These are phyloP conservation scores for Clinocottus analis DNA, from an alignment of 2,113 vertebrate genomes.

Conservation along the genomic window DNA sequence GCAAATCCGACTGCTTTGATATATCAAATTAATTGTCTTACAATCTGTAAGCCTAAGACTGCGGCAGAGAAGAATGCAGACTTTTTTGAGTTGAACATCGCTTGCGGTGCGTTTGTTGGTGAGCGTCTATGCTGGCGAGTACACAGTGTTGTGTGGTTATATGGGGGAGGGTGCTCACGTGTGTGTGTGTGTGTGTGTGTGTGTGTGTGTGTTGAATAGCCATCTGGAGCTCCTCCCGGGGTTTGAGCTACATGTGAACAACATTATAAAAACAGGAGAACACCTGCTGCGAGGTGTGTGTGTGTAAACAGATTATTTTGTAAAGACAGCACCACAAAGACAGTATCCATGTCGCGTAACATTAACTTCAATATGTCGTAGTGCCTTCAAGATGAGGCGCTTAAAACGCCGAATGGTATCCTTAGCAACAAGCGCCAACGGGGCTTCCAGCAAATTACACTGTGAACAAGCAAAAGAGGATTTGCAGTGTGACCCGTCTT, in stretches of 20 bases:
- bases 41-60: background rate
- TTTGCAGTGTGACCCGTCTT: background rate
- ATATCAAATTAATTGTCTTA: background rate
- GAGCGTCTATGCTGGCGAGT: conserved; percentile 13
- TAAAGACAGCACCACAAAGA: background rate
- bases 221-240: conserved; percentile 70
- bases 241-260: conserved; percentile 57
- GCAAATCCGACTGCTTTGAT: conserved; percentile 14
- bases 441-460: background rate
- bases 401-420: conserved; percentile 37
- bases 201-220: conserved; percentile 45
- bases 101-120: conserved; percentile 6
- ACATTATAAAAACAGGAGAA: conserved; percentile 52
- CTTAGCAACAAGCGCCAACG: conserved; percentile 29
- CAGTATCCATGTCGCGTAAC: conserved; percentile 1
- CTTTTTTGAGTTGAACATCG: background rate
- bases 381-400: conserved; percentile 13
- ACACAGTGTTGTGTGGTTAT: conserved; percentile 4
- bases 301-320: conserved; percentile 14
- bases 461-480: background rate
- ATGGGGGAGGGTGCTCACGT: conserved; percentile 19
- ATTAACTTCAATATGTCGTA: conserved; percentile 30
- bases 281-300: conserved; percentile 34
- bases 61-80: conserved; percentile 14
- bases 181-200: conserved; percentile 28